Percentiles rank a stretch among this genome's conserved stretches.
Conservation (phyloP, 2,888 invertebrate species). For the Biston betularia region DNA sequence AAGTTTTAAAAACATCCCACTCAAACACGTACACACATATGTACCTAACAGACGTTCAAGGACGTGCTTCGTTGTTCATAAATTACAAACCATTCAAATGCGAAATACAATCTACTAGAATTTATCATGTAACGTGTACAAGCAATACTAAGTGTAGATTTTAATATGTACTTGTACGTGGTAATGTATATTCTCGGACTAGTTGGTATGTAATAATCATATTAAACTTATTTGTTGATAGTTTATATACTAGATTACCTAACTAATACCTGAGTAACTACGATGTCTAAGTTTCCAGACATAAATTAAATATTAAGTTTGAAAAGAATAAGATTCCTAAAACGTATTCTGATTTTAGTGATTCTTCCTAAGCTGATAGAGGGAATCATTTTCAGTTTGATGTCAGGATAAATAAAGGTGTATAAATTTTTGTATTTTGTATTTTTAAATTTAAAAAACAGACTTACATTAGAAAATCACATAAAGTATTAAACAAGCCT, state of each 20-base stretch:
- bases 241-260: no score
- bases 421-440: constrained; percentile 67
- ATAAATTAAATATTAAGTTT: no score
- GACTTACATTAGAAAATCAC: constrained; percentile 86
- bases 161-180: neutral
- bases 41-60: constrained; percentile 13
- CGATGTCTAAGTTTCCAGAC: no score
- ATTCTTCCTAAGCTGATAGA: neutral
- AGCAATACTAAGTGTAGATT: neutral
- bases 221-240: no score
- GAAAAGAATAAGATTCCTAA: neutral
- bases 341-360: neutral
- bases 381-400: neutral
- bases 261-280: no score
- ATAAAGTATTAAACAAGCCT: constrained; percentile 85
- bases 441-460: constrained; percentile 83
- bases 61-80: constrained; percentile 2
- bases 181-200: no score
- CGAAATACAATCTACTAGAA: constrained; percentile 3
- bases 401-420: constrained; percentile 22
- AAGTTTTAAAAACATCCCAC: constrained; percentile 32
- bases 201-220: no score
- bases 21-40: neutral
- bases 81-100: constrained; percentile 2
- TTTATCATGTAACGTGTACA: neutral